Percentiles rank a stretch among this genome's conserved stretches.
Evolutionary conservation across 2,113 vertebrate species (phyloP).

Genomic region (Taxidea taxus): DNA sequence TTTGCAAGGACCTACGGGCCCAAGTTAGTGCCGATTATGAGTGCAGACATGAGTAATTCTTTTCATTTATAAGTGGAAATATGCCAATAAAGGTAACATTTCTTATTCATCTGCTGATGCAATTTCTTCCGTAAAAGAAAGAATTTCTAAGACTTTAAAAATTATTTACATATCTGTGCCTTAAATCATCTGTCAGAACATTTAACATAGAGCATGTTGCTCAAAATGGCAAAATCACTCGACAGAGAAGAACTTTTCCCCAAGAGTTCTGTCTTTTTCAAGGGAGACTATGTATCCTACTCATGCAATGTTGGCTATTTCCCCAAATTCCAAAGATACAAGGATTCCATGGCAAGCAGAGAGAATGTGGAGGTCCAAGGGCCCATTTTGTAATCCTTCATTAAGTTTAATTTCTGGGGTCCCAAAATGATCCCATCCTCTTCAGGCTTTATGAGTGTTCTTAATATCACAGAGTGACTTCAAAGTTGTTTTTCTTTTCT

Average conservation of each 20-base stretch:
- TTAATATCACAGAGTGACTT: not conserved
- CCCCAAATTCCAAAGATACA: not conserved
- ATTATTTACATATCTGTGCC: not conserved
- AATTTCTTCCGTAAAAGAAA: not conserved
- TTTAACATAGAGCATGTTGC: not conserved
- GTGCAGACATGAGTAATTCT: not conserved
- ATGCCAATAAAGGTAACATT: not conserved
- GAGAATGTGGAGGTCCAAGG: not conserved
- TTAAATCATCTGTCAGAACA: not conserved
- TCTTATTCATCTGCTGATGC: not conserved
- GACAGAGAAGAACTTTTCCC: not conserved
- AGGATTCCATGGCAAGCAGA: not conserved
- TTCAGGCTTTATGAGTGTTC: not conserved
- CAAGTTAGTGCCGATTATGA: not conserved
- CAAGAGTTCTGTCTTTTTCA: not conserved
- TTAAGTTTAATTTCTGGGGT: not conserved
- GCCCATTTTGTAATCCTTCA: not conserved
- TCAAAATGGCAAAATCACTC: not conserved
- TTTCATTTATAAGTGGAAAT: not conserved
- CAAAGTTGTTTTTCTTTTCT: not conserved
- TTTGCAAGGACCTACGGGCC: not conserved
- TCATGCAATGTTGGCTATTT: not conserved
- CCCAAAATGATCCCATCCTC: not conserved
- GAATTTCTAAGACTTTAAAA: not conserved
- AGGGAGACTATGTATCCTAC: not conserved